Base-by-base conservation (phyloP, 2,113 vertebrate genomes). In the Mobula birostris region DNA sequence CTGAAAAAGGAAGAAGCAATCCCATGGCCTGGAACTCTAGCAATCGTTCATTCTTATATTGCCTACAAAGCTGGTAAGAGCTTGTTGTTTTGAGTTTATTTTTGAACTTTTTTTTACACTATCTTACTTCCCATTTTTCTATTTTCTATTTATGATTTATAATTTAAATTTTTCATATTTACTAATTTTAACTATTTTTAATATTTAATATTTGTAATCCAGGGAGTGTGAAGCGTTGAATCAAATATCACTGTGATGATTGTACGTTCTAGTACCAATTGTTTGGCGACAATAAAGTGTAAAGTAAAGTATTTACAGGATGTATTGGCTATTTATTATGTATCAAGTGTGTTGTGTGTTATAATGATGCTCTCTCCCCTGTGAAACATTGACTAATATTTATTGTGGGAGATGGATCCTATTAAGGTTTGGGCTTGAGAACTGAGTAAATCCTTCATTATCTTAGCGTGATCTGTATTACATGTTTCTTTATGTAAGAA, bases 41-140 rank as follows among this genome's bases (percentile, higher is more conserved):
- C 99, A 95, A 99, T 99, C 74, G 99, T 99, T 95, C 99, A 99
- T 97, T 99, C 99, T 95, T 99, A 99, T 97, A 99, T 99, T 94
- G 99, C 99, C 76, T 99, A 99, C 97, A 99, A 99, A 98, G 98
- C 99, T 98, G 99, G 99, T 99, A 97, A 95, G 79, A 27, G 40
- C 66, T 92, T 76, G 36, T 24, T 1, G 0, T 56, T 74, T 11
- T 56, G 68, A 76, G 32, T 56, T 56, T 76, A 9, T 36, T 36
- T 36, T 36, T 36, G 36, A 36, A 36, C n/a, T 36, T 36, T 36
- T 36, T 36, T 36, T 36, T 36, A 0, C 36, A 36, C 36, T 36
- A 36, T 36, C 36, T 36, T 36, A 36, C 36, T 36, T 36, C 36
- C 36, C 36, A 36, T 36, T 36, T 36, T 36, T 36, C 36, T 36